A percentile compares a stretch with the other conserved stretches of the same genome.
Evolutionary conservation across 2,888 invertebrate genomes (phyloP).

Genomic region (Macaria liturata): DNA sequence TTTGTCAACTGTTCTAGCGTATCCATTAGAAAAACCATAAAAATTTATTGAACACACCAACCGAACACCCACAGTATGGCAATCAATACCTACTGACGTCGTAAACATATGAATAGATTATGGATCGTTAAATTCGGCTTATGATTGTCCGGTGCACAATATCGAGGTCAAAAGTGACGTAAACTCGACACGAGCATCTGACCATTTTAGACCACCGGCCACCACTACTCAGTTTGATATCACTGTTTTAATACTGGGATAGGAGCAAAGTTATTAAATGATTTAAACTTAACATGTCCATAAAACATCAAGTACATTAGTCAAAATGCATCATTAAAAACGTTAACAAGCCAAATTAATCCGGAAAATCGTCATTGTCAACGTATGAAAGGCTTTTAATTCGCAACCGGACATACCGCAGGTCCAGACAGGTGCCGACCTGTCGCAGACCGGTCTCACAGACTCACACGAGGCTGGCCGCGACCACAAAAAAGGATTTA

Average conservation of each 20-base stretch:
- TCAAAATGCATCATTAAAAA: slow-evolving; percentile 34
- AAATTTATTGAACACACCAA: slow-evolving; percentile 19
- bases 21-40: slow-evolving; percentile 33
- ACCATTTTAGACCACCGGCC: slow-evolving; percentile 1
- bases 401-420: slow-evolving; percentile 65
- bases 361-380: slow-evolving; percentile 52
- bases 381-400: slow-evolving; percentile 53
- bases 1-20: slow-evolving; percentile 21
- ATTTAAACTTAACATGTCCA: too few species aligned
- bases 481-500: slow-evolving; percentile 41
- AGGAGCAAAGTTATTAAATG: too few species aligned
- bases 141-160: slow-evolving; percentile 29
- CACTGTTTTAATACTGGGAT: too few species aligned
- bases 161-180: slow-evolving; percentile 58
- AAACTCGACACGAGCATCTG: slow-evolving; percentile 18
- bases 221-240: too few species aligned
- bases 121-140: slow-evolving; percentile 46
- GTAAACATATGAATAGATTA: slow-evolving; percentile 45
- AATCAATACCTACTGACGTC: slow-evolving; percentile 40
- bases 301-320: slow-evolving; percentile 1
- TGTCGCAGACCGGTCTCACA: slow-evolving; percentile 64
- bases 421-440: slow-evolving; percentile 70
- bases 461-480: slow-evolving; percentile 37
- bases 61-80: slow-evolving; percentile 29
- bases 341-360: slow-evolving; percentile 42